Evolutionary conservation across 2,113 vertebrate species (phyloP).

Genomic region (Pipa parva): DNA sequence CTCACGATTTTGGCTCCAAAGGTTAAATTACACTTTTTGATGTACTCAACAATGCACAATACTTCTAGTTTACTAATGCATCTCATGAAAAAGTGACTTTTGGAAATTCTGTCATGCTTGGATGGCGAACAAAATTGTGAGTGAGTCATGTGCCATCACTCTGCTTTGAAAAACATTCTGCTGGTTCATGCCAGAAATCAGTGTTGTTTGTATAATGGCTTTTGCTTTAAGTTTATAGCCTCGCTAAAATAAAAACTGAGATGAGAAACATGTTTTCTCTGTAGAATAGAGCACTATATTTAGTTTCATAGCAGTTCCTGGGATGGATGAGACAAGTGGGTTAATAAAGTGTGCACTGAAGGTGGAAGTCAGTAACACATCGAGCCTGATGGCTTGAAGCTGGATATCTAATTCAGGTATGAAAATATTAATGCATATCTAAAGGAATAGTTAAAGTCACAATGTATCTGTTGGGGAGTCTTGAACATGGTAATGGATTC

Average conservation of each 20-base stretch:
- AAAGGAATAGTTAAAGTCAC: no score
- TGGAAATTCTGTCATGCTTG: constrained; percentile 5
- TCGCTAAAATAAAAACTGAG: neutral
- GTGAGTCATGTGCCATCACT: constrained; percentile 6
- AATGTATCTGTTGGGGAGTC: no score
- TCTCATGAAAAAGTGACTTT: constrained; percentile 24
- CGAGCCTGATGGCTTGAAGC: no score
- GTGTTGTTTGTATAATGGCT: constrained; percentile 5
- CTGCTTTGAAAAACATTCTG: constrained; percentile 8
- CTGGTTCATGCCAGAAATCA: neutral
- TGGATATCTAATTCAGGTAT: no score
- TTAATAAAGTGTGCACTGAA: no score
- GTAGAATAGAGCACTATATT: no score
- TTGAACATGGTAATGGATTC: no score
- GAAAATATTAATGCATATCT: no score
- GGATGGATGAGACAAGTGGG: no score
- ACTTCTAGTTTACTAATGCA: constrained; percentile 2
- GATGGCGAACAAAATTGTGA: neutral
- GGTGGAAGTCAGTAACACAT: no score
- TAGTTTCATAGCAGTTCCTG: no score
- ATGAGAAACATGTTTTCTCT: no score
- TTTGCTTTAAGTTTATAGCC: neutral
- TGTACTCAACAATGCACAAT: neutral
- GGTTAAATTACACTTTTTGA: constrained; percentile 5
- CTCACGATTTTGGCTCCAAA: constrained; percentile 28